phyloP scores from a whole-genome alignment of 2,888 invertebrate genomes.

The Deladenus siricidicola region DNA sequence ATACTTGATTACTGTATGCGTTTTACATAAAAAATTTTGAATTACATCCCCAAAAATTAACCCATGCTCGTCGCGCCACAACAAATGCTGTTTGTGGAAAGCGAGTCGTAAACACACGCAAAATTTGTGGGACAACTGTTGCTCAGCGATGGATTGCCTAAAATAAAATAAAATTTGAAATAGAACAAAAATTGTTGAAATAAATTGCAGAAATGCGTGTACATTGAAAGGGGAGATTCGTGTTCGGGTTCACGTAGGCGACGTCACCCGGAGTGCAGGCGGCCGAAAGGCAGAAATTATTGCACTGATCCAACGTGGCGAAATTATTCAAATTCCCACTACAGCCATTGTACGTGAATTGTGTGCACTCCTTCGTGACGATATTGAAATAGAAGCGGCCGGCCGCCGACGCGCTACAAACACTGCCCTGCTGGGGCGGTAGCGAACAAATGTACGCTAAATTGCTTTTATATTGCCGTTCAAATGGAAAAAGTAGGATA shows the following conservation, averaged over 20 bases:
- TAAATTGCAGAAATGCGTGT: no score
- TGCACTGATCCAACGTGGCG: constrained; percentile 49
- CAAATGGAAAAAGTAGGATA: no score
- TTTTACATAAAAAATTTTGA: background rate
- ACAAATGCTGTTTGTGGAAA: constrained; percentile 46
- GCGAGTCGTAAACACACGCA: constrained; percentile 47
- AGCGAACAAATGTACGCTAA: constrained; percentile 49
- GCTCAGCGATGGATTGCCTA: constrained; percentile 47
- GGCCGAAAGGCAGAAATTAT: constrained; percentile 52
- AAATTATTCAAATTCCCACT: constrained; percentile 47
- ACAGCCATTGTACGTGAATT: constrained; percentile 51
- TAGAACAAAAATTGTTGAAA: background rate
- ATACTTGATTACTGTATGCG: background rate
- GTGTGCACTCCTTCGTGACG: constrained; percentile 44
- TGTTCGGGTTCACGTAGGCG: constrained; percentile 52
- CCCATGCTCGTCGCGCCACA: constrained; percentile 52
- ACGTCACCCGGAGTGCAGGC: constrained; percentile 49
- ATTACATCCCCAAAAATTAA: no score
- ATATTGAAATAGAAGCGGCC: constrained; percentile 44
- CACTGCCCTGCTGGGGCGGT: constrained; percentile 50
- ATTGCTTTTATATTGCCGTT: background rate
- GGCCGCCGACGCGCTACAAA: constrained; percentile 48
- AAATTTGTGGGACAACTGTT: constrained; percentile 52
- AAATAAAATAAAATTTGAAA: background rate
- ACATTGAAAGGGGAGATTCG: constrained; percentile 37